A percentile compares a stretch with the other conserved stretches of the same genome.
phyloP scores from a whole-genome alignment of 2,888 invertebrate species.

The Acrobasis suavella region DNA sequence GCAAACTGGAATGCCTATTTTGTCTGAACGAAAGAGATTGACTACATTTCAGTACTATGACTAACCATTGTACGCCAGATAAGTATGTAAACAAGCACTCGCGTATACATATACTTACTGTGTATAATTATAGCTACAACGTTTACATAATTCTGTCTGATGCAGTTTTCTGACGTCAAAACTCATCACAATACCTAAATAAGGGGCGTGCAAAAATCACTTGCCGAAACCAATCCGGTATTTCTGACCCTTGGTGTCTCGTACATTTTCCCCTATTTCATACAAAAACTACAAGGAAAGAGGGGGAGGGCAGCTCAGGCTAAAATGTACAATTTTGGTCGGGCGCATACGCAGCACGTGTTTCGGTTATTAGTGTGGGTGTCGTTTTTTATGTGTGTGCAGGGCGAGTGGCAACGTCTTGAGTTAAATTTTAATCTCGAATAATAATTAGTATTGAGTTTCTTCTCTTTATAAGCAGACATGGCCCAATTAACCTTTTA shows the following conservation, averaged over 20 bases:
- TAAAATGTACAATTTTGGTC: slow-evolving; percentile 30
- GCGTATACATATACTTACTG: too few species aligned
- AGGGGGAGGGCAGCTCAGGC: slow-evolving; percentile 27
- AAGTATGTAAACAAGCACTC: too few species aligned
- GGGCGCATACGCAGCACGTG: slow-evolving; percentile 45
- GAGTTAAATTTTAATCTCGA: background rate
- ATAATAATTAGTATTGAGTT: background rate
- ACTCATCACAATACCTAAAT: slow-evolving; percentile 50
- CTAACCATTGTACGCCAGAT: too few species aligned
- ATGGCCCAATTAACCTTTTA: too few species aligned
- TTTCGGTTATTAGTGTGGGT: slow-evolving; percentile 39
- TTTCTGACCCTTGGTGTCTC: slow-evolving; percentile 30
- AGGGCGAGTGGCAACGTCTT: slow-evolving; percentile 24
- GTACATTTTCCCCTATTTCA: background rate
- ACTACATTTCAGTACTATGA: too few species aligned
- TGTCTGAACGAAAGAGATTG: too few species aligned
- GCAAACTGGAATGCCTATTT: too few species aligned
- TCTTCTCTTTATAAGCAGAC: too few species aligned
- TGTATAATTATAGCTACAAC: too few species aligned
- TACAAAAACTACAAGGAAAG: slow-evolving; percentile 20
- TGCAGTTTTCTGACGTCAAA: slow-evolving; percentile 2
- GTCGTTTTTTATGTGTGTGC: slow-evolving; percentile 32
- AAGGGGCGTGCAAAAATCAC: slow-evolving; percentile 54
- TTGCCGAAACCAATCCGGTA: slow-evolving; percentile 42
- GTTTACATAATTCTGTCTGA: background rate